Evolutionary conservation across 2,797 vertebrate species (phyloP), one percentile per base, ranked within the genome.

Genomic region (Lacerta viridis): DNA sequence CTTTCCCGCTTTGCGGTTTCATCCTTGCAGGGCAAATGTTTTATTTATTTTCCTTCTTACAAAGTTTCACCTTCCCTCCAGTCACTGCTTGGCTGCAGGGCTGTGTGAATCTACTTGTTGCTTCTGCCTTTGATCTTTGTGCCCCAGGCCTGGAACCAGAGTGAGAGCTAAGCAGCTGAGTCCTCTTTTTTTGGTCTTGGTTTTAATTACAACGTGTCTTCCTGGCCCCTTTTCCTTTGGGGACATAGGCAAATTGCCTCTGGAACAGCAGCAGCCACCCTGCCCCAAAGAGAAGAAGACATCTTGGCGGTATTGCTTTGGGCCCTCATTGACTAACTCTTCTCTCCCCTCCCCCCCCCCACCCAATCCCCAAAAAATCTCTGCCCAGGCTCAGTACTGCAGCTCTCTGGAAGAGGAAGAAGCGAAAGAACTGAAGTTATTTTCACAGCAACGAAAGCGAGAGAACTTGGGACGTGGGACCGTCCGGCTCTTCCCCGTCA

Each of bases 391-490:
- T 4, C 98, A 98, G 55, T 99, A 99, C 81, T 99, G 99, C 93
- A 99, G 98, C 95, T 97, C 98, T 0, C 94, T 99, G 96, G 99
- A 99, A 20, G 99, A 99, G 4, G 99, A 99, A 85, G 99, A 99
- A 94, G 99, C 99, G 94, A 97, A 98, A 89, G 99, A 99, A 93
- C 97, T 99, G 86, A 99, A 99, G 95, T 97, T 99, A 84, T 99
- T 99, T 97, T 99, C 99, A 90, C 98, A 98, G 95, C 99, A 99
- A 92, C 97, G 99, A 81, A 99, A 99, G 90, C 97, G 98, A 5
- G 99, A 99, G 94, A 99, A 99, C 91, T 94, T 99, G 94, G 99
- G 99, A 76, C 97, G 99, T 1, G 99, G 99, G 87, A 99, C 98
- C 0, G 98, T 99, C 87, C 97, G 99, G 0, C 99, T 98, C 0